A percentile compares a stretch with the other conserved stretches of the same genome.
These are phyloP conservation scores for Yoshiicerus persimilis DNA, from an alignment of 1,140 invertebrate species.

Conservation along the genomic window DNA sequence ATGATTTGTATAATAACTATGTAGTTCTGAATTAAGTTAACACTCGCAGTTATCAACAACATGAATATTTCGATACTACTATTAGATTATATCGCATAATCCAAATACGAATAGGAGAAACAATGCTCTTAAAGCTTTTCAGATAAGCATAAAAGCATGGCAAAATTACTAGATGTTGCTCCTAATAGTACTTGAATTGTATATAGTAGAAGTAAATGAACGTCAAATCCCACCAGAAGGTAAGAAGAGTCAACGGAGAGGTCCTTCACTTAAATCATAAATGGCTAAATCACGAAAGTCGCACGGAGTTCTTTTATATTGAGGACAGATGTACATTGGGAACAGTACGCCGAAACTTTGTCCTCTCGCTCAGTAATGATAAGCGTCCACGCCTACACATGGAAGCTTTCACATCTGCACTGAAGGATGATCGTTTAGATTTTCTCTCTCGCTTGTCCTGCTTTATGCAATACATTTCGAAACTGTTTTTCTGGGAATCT, in stretches of 20 bases:
- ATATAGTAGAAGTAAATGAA: background rate
- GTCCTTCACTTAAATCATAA: background rate
- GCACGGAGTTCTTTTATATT: background rate
- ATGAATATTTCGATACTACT: too few relatives aligned
- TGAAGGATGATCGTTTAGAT: background rate
- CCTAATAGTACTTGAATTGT: too few relatives aligned
- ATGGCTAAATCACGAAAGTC: slow-evolving; percentile 30
- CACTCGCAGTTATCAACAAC: too few relatives aligned
- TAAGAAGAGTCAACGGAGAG: background rate
- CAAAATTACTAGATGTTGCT: too few relatives aligned
- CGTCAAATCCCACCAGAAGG: background rate
- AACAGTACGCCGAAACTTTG: background rate
- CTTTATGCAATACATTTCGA: background rate
- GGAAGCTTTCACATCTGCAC: background rate
- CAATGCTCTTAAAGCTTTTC: too few relatives aligned
- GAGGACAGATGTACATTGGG: background rate
- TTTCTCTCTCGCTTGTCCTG: background rate
- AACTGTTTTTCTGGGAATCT: background rate
- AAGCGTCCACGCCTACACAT: background rate
- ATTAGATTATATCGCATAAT: too few relatives aligned
- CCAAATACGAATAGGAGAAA: too few relatives aligned
- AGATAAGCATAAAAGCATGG: too few relatives aligned
- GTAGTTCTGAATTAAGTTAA: too few relatives aligned
- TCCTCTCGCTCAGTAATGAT: background rate
- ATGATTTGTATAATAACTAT: too few relatives aligned